phyloP scores from a whole-genome alignment of 1,140 invertebrate species.

The Portunus trituberculatus region DNA sequence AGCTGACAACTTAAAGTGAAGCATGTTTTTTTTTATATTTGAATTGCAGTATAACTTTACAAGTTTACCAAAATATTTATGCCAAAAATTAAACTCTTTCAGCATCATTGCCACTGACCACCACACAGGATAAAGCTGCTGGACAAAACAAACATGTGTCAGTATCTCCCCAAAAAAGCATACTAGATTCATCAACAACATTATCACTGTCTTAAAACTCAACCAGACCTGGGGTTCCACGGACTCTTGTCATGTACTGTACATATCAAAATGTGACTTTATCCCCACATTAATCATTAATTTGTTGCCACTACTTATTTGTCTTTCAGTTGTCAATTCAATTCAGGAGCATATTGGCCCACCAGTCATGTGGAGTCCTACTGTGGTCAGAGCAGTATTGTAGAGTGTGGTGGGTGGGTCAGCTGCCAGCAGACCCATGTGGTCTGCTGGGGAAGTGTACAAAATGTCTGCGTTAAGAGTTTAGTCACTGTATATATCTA shows the following conservation, averaged over 20 bases:
- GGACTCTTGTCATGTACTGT: background rate
- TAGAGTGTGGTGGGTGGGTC: background rate
- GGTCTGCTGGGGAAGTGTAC: conserved; percentile 60
- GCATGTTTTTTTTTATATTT: background rate
- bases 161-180: background rate
- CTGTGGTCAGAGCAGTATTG: background rate
- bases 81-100: background rate
- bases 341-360: background rate
- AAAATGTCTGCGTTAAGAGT: conserved; percentile 59
- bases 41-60: background rate
- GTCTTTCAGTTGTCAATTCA: conserved; percentile 7
- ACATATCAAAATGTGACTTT: conserved; percentile 2
- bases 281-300: background rate
- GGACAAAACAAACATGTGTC: background rate
- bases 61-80: background rate
- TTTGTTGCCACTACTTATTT: background rate
- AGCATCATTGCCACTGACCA: background rate
- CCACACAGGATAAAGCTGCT: background rate
- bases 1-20: background rate
- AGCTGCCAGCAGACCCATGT: conserved; percentile 38
- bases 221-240: background rate
- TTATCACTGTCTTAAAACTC: background rate
- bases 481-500: conserved; percentile 69
- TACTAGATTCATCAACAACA: background rate
- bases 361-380: background rate